Evolutionary conservation across 23 tunicate genomes (phyloP), one percentile per base, ranked within the genome.

Genomic region (Ascidia mentula): DNA sequence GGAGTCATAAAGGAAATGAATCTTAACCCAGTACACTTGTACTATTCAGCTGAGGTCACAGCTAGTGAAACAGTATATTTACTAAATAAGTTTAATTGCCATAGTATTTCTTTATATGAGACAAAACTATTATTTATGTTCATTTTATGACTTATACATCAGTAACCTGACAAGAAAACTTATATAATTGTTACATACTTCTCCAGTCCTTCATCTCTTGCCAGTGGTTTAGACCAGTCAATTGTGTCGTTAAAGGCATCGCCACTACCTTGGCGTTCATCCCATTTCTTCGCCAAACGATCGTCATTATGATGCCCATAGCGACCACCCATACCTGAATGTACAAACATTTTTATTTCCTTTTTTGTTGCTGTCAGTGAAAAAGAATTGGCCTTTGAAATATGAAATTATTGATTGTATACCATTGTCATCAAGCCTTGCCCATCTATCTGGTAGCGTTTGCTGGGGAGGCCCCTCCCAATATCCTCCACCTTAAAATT

Each of bases 251-350:
- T 80, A 79, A 87, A 91, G 31, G 94, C 89, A 80, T 93, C 99
- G 0, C 99, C 92, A 17, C 95, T 89, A 8, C 98, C 98, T 36
- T 91, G 93, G 31, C 98, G 69, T 72, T 93, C 92, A 59, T 96
- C 99, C 99, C 99, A 96, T 80, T 96, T 96, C 86, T 93, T 93
- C 15, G 97, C 97, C 30, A 96, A 82, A 35, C 99, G 73, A 53
- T 96, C 99, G 36, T 95, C 99, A 0, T 93, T 93, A 24, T 90
- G 89, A 37, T 73, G 85, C 0, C 89, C 89, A 37, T 84, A 80
- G 28, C 95, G 71, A 31, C 96, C 90, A 60, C 85, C 60, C 83
- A 53, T 53, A 1, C 65, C 65, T 53, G 65, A 26, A 6, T n/a
- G n/a, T n/a, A 53, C 22, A 53, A 53, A 53, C 24, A 53, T 28